Base-by-base conservation (phyloP, 1,140 invertebrate species). In the Drosophila ogumai region DNA sequence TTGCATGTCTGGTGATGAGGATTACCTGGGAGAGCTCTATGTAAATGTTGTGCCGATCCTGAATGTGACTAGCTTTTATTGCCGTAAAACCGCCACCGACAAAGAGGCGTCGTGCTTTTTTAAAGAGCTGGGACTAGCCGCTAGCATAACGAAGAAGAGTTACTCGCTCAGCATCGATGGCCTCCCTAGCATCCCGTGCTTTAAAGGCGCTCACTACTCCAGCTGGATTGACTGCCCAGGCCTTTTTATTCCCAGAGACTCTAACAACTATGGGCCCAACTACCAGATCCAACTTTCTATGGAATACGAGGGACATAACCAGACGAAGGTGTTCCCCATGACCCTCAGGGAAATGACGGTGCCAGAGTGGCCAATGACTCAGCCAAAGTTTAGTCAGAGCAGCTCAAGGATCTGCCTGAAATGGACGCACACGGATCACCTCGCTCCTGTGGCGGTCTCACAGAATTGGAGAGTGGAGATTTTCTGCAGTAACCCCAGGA, bases 221-320 rank as follows among this genome's bases (percentile, higher is more conserved):
- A 17, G 6, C 8, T 38, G 13, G 58, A 7, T 60, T 60, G 44
- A 52, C 0, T 60, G 58, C 19, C 28, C 13, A 13, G 44, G 44
- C 7, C 34, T 55, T 6, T n/a, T 25, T 6, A 50, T 60, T 13
- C 58, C 58, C 15, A n/a, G 19, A 10, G 34, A 8, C 19, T n/a
- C 52, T 6, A 6, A 6, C 8, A 15, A 6, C 8, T 15, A 28
- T 47, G 22, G 10, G 13, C 32, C 17, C 6, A n/a, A 34, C 6
- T n/a, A 52, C 19, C 43, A 54, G 3, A 12, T 52, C 3, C 4
- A 52, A 32, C 28, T 60, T n/a, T 32, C 15, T 31, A 54, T 60
- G 44, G 31, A 52, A n/a, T 60, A 25, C 44, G 13, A 52, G 22
- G 58, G 44, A 8, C 10, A 60, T 19, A 60, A 25, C 7, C 58